Evolutionary conservation across 2,113 vertebrate species (phyloP).

Genomic region (Pollachius pollachius): DNA sequence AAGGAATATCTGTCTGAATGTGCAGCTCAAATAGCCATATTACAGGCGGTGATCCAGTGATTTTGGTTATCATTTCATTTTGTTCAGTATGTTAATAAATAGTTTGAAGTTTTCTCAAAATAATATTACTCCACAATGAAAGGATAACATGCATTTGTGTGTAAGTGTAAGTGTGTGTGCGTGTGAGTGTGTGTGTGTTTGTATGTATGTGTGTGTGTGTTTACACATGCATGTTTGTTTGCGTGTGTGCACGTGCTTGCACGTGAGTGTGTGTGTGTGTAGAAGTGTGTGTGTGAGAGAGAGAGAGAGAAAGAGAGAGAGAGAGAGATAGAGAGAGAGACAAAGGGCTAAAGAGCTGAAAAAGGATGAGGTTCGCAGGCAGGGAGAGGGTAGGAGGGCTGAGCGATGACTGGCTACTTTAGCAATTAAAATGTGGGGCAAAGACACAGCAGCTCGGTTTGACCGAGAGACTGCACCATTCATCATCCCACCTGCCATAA

Average conservation of each 20-base stretch:
- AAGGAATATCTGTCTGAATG: conserved; percentile 42
- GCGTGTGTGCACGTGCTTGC: too few species aligned
- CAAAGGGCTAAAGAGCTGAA: conserved; percentile 59
- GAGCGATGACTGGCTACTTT: conserved; percentile 99
- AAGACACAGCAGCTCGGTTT: conserved; percentile 99
- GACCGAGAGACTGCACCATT: conserved; percentile 99
- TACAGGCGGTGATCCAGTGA: background rate
- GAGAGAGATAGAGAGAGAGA: conserved; percentile 48
- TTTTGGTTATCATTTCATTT: conserved; percentile 7
- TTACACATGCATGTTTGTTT: too few species aligned
- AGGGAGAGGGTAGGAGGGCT: conserved; percentile 84
- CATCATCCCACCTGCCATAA: conserved; percentile 99
- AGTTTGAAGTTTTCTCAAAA: conserved; percentile 50
- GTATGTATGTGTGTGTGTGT: too few species aligned
- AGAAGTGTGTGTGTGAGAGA: background rate
- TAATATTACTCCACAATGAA: background rate
- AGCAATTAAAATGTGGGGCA: conserved; percentile 99
- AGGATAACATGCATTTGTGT: too few species aligned
- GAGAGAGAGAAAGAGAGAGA: conserved; percentile 24
- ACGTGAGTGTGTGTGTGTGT: too few species aligned
- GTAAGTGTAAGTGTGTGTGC: too few species aligned
- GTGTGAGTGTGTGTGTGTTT: too few species aligned
- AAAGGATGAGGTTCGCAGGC: conserved; percentile 67
- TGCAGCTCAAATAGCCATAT: background rate
- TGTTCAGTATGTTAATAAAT: conserved; percentile 6